A percentile compares a stretch with the other conserved stretches of the same genome.
These are phyloP conservation scores for Parelbella ahira DNA, from an alignment of 2,888 invertebrate genomes.

Conservation along the genomic window DNA sequence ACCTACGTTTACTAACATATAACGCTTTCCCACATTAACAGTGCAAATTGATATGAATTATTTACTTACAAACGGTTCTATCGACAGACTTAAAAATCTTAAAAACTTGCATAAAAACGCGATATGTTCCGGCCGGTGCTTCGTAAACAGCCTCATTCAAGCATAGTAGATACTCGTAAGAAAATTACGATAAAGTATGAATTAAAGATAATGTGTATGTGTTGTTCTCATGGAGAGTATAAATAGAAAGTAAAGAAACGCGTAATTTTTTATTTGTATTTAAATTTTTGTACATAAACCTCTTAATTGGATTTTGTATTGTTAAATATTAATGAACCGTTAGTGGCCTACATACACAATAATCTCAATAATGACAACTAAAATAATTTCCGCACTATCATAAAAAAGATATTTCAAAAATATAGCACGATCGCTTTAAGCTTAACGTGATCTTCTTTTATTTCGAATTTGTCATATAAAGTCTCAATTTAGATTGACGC, in stretches of 20 bases:
- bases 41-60: conserved; percentile 63
- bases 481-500: conserved; percentile 2
- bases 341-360: neutral
- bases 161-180: conserved; percentile 25
- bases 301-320: too few species aligned
- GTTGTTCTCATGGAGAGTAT: neutral
- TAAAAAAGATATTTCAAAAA: too few species aligned
- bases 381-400: too few species aligned
- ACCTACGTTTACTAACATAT: conserved; percentile 39
- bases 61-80: conserved; percentile 46
- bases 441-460: neutral
- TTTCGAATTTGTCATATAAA: conserved; percentile 5
- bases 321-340: neutral
- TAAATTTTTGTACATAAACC: too few species aligned
- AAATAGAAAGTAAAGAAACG: neutral
- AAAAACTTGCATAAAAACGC: conserved; percentile 47
- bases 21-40: conserved; percentile 61
- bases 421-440: neutral
- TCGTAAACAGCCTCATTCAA: conserved; percentile 43
- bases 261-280: too few species aligned
- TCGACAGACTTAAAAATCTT: conserved; percentile 46
- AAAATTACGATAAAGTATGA: conserved; percentile 23
- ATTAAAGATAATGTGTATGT: conserved; percentile 7
- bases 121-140: conserved; percentile 47
- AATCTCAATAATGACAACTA: too few species aligned